Conservation (phyloP, 2,888 invertebrate species). For the Rotaria magnacalcarata region DNA sequence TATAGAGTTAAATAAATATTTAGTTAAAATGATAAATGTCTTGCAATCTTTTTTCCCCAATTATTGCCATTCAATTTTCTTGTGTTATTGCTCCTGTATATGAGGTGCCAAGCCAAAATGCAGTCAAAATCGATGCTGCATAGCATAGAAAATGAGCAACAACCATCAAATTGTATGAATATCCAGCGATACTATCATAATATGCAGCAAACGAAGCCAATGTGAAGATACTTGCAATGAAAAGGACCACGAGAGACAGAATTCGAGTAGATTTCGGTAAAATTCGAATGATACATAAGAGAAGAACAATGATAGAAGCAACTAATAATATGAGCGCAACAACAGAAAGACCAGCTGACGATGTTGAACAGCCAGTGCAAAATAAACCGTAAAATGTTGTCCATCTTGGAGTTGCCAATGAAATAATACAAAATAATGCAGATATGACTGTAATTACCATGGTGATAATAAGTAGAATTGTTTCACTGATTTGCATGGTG, state of each 20-base stretch:
- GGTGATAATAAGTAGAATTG: background rate
- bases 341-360: background rate
- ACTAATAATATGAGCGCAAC: background rate
- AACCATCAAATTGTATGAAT: background rate
- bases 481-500: background rate
- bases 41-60: no score
- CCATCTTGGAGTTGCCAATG: background rate
- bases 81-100: background rate
- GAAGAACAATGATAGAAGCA: background rate
- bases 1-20: no score
- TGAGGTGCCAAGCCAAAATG: background rate
- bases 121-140: background rate
- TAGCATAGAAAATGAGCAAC: background rate
- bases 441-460: background rate
- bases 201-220: background rate
- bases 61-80: no score
- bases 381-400: background rate
- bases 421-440: background rate
- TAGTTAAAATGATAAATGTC: no score
- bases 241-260: background rate
- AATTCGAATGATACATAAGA: background rate
- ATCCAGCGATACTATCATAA: background rate
- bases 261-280: background rate
- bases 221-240: background rate
- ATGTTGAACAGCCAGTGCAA: background rate